Conservation (phyloP, 2,797 vertebrate species). For the Eurystomus glaucurus region DNA sequence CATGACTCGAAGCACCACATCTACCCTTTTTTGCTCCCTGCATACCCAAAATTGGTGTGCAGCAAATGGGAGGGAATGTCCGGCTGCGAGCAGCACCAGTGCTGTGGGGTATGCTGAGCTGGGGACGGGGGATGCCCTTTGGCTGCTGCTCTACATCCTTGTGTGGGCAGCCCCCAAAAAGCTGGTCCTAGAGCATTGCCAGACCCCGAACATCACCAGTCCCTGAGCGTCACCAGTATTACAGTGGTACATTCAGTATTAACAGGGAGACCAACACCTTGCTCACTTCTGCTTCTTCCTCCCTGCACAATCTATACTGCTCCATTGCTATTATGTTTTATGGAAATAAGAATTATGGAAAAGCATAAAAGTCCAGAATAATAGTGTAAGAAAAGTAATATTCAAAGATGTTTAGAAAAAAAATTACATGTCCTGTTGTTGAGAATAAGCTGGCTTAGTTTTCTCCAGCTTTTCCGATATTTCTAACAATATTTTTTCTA, state of each 20-base stretch:
- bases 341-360: background rate
- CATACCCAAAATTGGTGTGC: fast-evolving
- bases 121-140: fast-evolving
- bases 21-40: background rate
- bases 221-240: no score
- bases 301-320: background rate
- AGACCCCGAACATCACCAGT: background rate
- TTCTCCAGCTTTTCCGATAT: background rate
- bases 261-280: background rate
- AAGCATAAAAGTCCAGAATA: background rate
- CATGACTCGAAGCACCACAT: no score
- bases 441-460: background rate
- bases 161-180: fast-evolving
- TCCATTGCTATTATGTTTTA: background rate
- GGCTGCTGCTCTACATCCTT: background rate
- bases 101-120: fast-evolving
- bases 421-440: background rate
- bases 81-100: background rate
- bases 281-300: background rate
- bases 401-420: background rate
- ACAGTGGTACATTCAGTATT: background rate
- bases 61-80: background rate
- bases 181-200: background rate
- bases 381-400: background rate
- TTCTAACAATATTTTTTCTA: no score